A percentile compares a stretch with the other conserved stretches of the same genome.
phyloP scores from a whole-genome alignment of 2,113 vertebrate species.

The Silurus asotus region DNA sequence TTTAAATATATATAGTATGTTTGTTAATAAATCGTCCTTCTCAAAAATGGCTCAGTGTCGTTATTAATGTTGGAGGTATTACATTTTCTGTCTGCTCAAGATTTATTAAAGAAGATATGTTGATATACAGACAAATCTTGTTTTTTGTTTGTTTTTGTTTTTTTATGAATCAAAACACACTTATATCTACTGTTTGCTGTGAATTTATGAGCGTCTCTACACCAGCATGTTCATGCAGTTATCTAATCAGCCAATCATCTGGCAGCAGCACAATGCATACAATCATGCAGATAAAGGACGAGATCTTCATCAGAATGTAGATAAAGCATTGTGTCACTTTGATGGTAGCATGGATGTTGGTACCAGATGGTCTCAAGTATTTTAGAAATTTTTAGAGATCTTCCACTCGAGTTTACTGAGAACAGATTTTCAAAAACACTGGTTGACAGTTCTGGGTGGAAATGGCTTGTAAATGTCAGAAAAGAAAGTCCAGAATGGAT shows the following conservation, averaged over 20 bases:
- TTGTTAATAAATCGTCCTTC: constrained; percentile 53
- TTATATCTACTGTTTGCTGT: background rate
- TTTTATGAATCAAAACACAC: background rate
- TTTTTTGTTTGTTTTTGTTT: background rate
- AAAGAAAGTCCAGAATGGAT: no score
- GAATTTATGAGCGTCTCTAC: background rate
- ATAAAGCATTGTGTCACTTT: no score
- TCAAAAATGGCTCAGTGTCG: background rate
- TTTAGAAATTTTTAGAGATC: no score
- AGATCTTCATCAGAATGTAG: background rate
- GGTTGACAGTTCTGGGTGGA: no score
- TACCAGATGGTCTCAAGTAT: no score
- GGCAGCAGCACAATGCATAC: background rate
- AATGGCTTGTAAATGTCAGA: no score
- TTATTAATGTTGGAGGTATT: background rate
- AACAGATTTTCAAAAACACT: no score
- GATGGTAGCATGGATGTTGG: no score
- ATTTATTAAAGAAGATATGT: background rate
- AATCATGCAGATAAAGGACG: background rate
- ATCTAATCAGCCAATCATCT: background rate
- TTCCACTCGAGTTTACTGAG: no score
- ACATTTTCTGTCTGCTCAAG: background rate
- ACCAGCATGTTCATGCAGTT: no score
- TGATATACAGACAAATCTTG: background rate
- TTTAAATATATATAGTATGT: constrained; percentile 28